Evolutionary conservation across 2,113 vertebrate genomes (phyloP), one percentile per base, ranked within the genome.

Genomic region (Gorilla gorilla): DNA sequence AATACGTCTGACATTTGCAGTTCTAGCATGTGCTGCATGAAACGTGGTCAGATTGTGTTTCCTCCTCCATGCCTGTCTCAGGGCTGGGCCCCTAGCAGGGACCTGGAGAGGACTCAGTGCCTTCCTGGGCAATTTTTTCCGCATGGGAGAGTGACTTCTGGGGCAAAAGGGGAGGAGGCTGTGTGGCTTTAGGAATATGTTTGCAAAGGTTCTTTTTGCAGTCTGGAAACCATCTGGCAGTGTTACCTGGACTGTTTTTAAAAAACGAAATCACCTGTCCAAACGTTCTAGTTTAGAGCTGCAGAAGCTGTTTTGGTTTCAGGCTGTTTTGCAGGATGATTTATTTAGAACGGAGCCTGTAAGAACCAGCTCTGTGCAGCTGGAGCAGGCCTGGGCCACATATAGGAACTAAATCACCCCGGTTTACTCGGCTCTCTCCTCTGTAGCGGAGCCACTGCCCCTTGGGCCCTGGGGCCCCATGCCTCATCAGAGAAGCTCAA

Each of bases 261-360:
- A 76, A 64, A 83, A 93, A 57, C 72, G 52, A n/a, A 70, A 20
- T 40, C 43, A 43, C 75, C 43, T 68, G n/a, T 7, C 4, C 6
- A 32, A 22, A 78, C 25, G 68, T 96, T 95, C 76, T 82, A 70
- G 87, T 94, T 97, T 52, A 84, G 95, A 79, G 57, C 55, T 84
- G 68, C 85, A 97, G 81, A 40, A 0, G 48, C 89, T 55, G 0
- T 70, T 86, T 76, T 38, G 20, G 61, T 70, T 72, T 61, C 17
- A 43, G 52, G 85, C 32, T 82, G 40, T 52, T 40, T 38, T 73
- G 66, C 64, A 82, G 75, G 45, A 40, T 48, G 76, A n/a, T 18
- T 30, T 55, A 14, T 27, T 45, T 55, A 48, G 86, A 61, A 35
- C 8, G 9, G 81, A 6, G 43, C 70, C 78, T 76, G 64, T 72